Base-by-base conservation (phyloP, 2,888 invertebrate species). In the Drosophila tripunctata region DNA sequence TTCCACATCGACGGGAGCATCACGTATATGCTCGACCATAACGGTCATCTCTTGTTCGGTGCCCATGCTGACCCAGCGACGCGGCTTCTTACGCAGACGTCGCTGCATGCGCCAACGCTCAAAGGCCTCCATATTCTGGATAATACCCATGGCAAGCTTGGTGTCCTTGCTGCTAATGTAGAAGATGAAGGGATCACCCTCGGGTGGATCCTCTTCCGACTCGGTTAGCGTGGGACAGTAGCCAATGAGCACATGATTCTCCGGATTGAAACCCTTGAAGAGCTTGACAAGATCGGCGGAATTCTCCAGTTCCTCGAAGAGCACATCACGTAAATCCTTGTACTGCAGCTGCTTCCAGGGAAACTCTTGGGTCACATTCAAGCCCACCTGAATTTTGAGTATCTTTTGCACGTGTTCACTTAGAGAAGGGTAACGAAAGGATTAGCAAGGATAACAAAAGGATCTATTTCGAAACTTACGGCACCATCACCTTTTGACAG, bases 321-420 rank as follows among this genome's bases (percentile, higher is more conserved):
- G 92, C 51, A 93, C 92, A 76, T 95, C 94, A 47, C 93, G 92
- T 1, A 96, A 91, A 40, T 93, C 91, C 27, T 93, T 92, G 88
- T 93, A 95, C 15, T 91, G 91, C 0, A 96, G 91, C 63, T 92
- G 92, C 65, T 94, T 94, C 96, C 96, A 96, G 0, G 96, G 96
- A 80, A 93, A 94, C 88, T 96, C 96, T 14, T 94, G 93, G 0
- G 94, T 95, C 0, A 96, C 93, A 84, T 96, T 93, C 31, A 93
- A 92, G 0, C 95, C 96, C 36, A 95, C 93, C 1, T 94, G 92
- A 73, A 94, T 92, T 64, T 94, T 94, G 8, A 95, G 89, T 1
- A 63, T 40, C 56, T 86, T 88, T 64, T 91, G 91, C 1, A 61
- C 69, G 0, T 36, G 30, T 0, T 77, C 75, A 0, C 84, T 84